phyloP scores from a whole-genome alignment of 1,140 invertebrate genomes.

The Galendromus occidentalis region DNA sequence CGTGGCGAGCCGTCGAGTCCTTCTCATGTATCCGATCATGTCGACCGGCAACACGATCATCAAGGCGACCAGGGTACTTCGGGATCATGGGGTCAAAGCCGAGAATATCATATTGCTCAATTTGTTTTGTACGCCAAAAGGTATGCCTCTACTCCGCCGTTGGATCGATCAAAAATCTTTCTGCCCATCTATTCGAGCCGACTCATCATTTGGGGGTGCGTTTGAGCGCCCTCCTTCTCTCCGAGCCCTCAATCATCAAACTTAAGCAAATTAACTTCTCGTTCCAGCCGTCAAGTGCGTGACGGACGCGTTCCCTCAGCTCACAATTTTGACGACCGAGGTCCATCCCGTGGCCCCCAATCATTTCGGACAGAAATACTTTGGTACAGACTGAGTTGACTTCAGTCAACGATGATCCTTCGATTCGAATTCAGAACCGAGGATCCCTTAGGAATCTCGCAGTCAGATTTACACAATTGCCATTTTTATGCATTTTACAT shows the following conservation, averaged over 20 bases:
- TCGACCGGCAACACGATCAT: conserved; percentile 77
- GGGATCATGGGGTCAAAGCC: conserved; percentile 77
- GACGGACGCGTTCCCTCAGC: conserved; percentile 59
- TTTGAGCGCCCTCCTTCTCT: no score
- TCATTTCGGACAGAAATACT: conserved; percentile 96
- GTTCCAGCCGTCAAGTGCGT: conserved; percentile 57
- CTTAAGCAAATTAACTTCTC: conserved; percentile 14
- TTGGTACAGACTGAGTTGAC: conserved; percentile 63
- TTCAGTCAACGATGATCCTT: no score
- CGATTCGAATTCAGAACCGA: no score
- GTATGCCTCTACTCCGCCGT: conserved; percentile 21
- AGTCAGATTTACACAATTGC: no score
- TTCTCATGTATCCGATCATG: conserved; percentile 98
- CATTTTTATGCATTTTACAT: no score
- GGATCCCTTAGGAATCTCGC: no score
- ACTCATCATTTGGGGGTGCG: no score
- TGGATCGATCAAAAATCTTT: neutral
- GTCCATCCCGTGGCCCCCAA: conserved; percentile 84
- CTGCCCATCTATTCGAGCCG: no score
- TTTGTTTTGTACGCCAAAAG: conserved; percentile 75
- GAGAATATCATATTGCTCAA: conserved; percentile 86
- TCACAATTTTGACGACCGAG: conserved; percentile 88
- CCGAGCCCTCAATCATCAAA: no score
- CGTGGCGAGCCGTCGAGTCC: conserved; percentile 60
- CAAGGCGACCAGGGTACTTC: conserved; percentile 75